Base-by-base conservation (phyloP, 2,113 vertebrate species). In the Mugil cephalus region DNA sequence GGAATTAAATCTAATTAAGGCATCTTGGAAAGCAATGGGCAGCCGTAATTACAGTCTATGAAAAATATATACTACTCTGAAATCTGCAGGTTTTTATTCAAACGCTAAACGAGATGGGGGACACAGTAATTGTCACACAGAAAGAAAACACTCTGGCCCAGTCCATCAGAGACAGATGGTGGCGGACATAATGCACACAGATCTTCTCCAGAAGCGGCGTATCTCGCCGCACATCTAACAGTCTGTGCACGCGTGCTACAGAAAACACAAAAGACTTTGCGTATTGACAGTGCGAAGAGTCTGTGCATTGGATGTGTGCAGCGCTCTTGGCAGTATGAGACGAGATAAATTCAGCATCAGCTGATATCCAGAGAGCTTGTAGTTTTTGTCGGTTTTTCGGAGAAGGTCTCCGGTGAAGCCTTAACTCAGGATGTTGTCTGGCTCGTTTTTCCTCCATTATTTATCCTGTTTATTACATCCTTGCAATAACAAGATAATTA, bases 401-500 rank as follows among this genome's bases (percentile, higher is more conserved):
- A 30, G 24, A 30, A 2, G 24, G 24, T 30, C 24, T 30, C 24
- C 5, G 24, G 24, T 30, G 5, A 15, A 9, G 5, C 15, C 6
- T 14, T 15, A n/a, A 40, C 14, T 36, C 9, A 36, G 17, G 4
- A 47, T 60, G 19, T 62, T 48, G 24, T 30, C 24, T 39, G 45
- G 30, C 51, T 69, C 42, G 63, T 62, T 59, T 81, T 51, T 43
- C 15, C 35, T 48, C 39, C 43, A 50, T 13, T 30, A 54, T 77
- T 73, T 14, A 58, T 53, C 77, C n/a, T 42, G 12, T 61, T 48
- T 51, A 47, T 59, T 46, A 67, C 46, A 59, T 19, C 24, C 46
- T 53, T 56, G 56, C 62, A 66, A 63, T 59, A 63, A 40, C 40
- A 67, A 48, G 67, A 48, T 70, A 72, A 79, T 83, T 79, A 77